phyloP scores from a whole-genome alignment of 2,888 invertebrate genomes.

The Oxyscelio sp. region DNA sequence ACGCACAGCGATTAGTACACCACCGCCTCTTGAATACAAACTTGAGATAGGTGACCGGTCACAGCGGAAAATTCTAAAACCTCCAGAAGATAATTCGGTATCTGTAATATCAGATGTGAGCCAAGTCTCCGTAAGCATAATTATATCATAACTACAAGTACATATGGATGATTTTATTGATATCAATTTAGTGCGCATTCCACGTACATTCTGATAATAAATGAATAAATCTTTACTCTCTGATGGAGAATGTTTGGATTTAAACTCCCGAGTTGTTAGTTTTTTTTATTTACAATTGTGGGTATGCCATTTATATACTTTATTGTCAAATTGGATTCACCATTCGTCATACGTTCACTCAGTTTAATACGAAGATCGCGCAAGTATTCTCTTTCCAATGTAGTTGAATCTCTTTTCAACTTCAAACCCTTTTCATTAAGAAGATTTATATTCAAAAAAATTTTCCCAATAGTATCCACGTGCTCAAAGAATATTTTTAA shows the following conservation, averaged over 20 bases:
- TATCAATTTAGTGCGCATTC: neutral
- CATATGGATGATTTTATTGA: neutral
- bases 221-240: neutral
- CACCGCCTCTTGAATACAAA: neutral
- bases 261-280: neutral
- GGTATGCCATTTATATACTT: neutral
- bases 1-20: neutral
- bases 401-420: too few species aligned
- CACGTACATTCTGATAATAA: neutral
- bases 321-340: neutral
- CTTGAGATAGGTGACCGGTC: neutral
- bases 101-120: neutral
- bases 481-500: too few species aligned
- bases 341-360: neutral
- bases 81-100: neutral
- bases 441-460: too few species aligned
- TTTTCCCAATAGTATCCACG: too few species aligned
- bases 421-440: too few species aligned
- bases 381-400: too few species aligned
- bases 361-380: too few species aligned
- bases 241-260: neutral
- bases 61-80: neutral
- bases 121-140: neutral
- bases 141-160: neutral
- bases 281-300: neutral